A percentile compares a stretch with the other conserved stretches of the same genome.
phyloP scores from a whole-genome alignment of 2,888 invertebrate species.

The Bombylius discolor region DNA sequence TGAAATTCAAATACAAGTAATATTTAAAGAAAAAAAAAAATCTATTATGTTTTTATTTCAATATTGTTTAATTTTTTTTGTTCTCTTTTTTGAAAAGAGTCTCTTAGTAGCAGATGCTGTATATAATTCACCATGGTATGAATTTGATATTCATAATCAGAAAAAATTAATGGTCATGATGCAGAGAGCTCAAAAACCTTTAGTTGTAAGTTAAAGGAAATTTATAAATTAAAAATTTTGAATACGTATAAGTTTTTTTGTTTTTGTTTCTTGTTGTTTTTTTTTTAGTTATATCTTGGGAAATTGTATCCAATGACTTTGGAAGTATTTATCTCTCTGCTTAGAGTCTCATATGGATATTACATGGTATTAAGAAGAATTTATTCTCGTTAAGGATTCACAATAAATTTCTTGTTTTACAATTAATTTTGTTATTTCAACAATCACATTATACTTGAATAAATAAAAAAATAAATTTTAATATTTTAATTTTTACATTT shows the following conservation, averaged over 20 bases:
- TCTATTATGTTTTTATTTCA: neutral
- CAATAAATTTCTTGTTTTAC: too few relatives aligned
- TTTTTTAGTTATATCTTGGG: neutral
- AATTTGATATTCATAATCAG: neutral
- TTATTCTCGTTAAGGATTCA: neutral
- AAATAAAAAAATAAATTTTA: too few relatives aligned
- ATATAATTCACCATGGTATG: neutral
- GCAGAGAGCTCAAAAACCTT: neutral
- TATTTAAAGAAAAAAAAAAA: neutral
- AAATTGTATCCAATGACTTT: neutral
- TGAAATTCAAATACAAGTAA: neutral
- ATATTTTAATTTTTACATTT: too few relatives aligned
- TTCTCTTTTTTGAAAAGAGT: neutral
- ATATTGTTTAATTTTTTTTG: too few relatives aligned
- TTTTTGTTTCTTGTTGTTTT: too few relatives aligned
- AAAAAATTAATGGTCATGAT: neutral
- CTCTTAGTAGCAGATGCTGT: neutral
- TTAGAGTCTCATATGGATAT: neutral
- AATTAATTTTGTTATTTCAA: too few relatives aligned
- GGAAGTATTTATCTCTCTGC: neutral
- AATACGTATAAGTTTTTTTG: too few relatives aligned
- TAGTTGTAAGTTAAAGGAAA: neutral
- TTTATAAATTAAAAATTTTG: too few relatives aligned
- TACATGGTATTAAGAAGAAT: neutral
- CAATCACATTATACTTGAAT: too few relatives aligned